These are phyloP conservation scores for Brachyistius frenatus DNA, from an alignment of 2,113 vertebrate genomes.

Conservation along the genomic window DNA sequence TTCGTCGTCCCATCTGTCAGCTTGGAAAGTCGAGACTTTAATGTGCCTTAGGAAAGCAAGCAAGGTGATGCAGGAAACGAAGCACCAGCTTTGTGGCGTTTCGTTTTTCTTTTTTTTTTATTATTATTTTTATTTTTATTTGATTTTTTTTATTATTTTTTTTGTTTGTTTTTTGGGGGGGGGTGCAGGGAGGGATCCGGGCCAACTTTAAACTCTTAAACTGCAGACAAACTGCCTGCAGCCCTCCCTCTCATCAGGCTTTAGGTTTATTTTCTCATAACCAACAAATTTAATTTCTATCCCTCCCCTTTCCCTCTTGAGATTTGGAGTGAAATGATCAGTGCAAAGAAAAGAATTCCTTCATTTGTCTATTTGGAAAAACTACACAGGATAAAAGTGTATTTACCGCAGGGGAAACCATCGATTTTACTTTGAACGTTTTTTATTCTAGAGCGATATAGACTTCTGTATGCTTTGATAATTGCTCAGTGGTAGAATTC, in stretches of 20 bases:
- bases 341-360: slow-evolving; percentile 29
- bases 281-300: slow-evolving; percentile 9
- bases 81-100: slow-evolving; percentile 70
- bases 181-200: slow-evolving; percentile 38
- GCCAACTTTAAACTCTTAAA: slow-evolving; percentile 55
- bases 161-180: background rate
- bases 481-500: slow-evolving; percentile 61
- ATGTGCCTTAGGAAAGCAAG: slow-evolving; percentile 93
- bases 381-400: background rate
- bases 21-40: slow-evolving; percentile 55
- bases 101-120: slow-evolving; percentile 11
- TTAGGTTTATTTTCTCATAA: slow-evolving; percentile 40
- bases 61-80: slow-evolving; percentile 82
- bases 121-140: background rate
- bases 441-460: slow-evolving; percentile 59
- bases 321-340: slow-evolving; percentile 54
- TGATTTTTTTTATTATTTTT: background rate
- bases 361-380: slow-evolving; percentile 11
- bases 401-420: slow-evolving; percentile 37
- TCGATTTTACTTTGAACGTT: slow-evolving; percentile 62
- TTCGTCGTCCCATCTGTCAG: slow-evolving; percentile 34
- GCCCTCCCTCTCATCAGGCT: slow-evolving; percentile 25
- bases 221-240: slow-evolving; percentile 55
- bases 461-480: slow-evolving; percentile 66
- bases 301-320: slow-evolving; percentile 17